These are phyloP conservation scores for Oceanodroma leucorhoa DNA, from an alignment of 2,797 vertebrate species.

Conservation along the genomic window DNA sequence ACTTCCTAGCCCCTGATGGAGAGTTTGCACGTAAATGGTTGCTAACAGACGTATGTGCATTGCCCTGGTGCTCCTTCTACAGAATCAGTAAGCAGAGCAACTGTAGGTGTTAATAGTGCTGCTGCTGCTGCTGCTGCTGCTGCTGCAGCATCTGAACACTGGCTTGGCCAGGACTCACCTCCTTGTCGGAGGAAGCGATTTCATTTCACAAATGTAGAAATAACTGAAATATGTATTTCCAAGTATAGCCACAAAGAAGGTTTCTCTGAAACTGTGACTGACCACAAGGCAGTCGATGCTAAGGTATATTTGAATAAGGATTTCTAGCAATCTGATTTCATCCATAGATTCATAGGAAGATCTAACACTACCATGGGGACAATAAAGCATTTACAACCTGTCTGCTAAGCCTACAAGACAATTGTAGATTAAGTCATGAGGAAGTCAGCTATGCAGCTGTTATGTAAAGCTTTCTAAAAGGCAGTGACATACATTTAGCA, in stretches of 20 bases:
- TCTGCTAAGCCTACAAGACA: background rate
- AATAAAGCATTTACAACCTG: background rate
- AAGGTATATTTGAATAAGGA: background rate
- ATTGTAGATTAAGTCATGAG: background rate
- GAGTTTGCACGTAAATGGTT: background rate
- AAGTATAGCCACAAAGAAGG: background rate
- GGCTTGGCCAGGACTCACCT: background rate
- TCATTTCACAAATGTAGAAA: background rate
- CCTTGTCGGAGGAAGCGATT: background rate
- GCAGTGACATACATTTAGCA: background rate
- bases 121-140: background rate
- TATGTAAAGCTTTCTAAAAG: background rate
- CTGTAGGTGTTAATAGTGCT: background rate
- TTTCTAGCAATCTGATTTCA: constrained; percentile 9
- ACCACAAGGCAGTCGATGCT: background rate
- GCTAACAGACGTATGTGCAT: background rate
- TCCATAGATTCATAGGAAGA: background rate
- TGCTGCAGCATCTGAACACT: background rate
- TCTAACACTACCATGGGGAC: background rate
- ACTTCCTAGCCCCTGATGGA: background rate
- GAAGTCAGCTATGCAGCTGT: background rate
- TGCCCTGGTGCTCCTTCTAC: background rate
- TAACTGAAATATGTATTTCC: background rate
- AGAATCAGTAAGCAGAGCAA: background rate
- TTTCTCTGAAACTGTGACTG: background rate